These are phyloP conservation scores for Aramus guarauna DNA, from an alignment of 2,113 vertebrate species.

Conservation along the genomic window DNA sequence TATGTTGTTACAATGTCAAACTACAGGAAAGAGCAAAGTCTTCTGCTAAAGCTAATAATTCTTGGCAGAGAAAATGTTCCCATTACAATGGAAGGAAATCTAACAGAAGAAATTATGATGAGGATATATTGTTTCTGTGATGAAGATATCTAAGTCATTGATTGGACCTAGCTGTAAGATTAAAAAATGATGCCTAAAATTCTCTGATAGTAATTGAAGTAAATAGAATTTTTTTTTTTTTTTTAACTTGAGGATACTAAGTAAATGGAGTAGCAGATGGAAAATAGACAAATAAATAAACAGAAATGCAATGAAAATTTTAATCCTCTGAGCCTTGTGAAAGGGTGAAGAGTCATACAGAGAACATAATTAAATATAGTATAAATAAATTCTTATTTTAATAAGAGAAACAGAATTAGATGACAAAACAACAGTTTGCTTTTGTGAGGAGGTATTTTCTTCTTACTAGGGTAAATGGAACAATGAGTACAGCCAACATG, in stretches of 20 bases:
- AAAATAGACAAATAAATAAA: neutral
- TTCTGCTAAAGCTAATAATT: neutral
- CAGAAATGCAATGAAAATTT: neutral
- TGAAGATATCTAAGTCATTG: neutral
- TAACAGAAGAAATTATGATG: neutral
- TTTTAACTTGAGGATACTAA: neutral
- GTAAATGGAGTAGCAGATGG: neutral
- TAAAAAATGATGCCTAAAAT: neutral
- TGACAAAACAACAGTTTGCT: neutral
- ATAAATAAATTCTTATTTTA: neutral
- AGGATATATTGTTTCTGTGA: neutral
- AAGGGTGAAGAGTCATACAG: neutral
- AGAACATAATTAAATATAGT: neutral
- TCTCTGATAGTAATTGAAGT: neutral
- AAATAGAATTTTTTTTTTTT: neutral
- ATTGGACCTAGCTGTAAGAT: neutral
- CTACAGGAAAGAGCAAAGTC: neutral
- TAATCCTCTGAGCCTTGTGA: neutral
- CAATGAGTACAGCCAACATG: neutral
- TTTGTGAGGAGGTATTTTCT: neutral
- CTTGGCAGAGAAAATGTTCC: neutral
- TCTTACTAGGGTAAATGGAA: neutral
- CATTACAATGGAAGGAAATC: neutral
- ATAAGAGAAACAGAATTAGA: neutral
- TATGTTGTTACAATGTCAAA: neutral